Evolutionary conservation across 2,888 invertebrate genomes (phyloP).

Genomic region (Idaea aversata): DNA sequence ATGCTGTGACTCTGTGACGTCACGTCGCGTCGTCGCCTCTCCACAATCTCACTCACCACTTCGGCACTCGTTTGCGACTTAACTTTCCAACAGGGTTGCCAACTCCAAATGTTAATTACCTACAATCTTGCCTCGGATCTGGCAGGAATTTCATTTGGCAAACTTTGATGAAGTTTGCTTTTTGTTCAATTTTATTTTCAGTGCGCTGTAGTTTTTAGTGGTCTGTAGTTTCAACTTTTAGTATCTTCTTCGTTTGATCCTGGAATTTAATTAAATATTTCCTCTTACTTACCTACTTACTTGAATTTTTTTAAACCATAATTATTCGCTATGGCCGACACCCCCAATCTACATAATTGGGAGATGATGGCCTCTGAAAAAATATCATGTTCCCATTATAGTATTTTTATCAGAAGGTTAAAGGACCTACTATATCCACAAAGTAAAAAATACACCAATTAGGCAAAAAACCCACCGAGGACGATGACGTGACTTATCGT

Average conservation of each 20-base stretch:
- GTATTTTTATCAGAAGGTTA: neutral
- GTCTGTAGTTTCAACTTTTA: neutral
- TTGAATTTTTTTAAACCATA: neutral
- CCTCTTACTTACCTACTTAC: neutral
- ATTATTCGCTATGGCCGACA: neutral
- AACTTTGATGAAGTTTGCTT: neutral
- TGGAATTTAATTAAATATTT: neutral
- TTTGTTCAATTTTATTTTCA: constrained; percentile 2
- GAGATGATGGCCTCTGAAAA: neutral
- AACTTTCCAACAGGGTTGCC: constrained; percentile 17
- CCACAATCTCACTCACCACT: constrained; percentile 11
- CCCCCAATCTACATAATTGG: neutral
- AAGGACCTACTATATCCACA: neutral
- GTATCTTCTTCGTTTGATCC: neutral
- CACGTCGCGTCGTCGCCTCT: constrained; percentile 11
- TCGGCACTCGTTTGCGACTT: constrained; percentile 16
- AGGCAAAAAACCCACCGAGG: constrained; percentile 2
- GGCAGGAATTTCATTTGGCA: constrained; percentile 3
- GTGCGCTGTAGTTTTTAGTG: neutral
- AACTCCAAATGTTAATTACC: constrained; percentile 17
- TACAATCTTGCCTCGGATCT: constrained; percentile 4
- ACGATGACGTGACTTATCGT: neutral
- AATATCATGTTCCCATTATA: neutral
- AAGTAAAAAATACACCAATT: constrained; percentile 7
- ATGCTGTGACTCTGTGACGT: constrained; percentile 10